These are phyloP conservation scores for Tauraco erythrolophus DNA, from an alignment of 2,113 vertebrate genomes.

Conservation along the genomic window DNA sequence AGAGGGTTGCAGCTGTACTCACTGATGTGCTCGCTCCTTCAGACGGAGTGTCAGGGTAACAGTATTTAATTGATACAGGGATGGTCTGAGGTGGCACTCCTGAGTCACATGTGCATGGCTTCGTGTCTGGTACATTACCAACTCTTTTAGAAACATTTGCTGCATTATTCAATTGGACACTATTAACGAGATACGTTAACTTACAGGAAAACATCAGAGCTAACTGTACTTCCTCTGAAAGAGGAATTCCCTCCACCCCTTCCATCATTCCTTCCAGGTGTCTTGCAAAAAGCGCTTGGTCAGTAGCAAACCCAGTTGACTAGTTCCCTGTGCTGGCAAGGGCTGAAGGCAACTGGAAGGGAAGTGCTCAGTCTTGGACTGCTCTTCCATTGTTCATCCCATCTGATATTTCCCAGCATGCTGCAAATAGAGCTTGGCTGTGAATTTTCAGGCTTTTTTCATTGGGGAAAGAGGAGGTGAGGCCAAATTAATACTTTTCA, in stretches of 20 bases:
- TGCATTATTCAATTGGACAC: neutral
- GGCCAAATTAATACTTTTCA: neutral
- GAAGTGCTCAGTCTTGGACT: neutral
- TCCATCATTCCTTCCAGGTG: neutral
- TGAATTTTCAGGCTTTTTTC: neutral
- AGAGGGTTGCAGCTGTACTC: neutral
- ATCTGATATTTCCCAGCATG: neutral
- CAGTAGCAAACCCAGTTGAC: neutral
- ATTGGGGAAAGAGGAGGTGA: neutral
- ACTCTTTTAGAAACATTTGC: neutral
- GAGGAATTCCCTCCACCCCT: neutral
- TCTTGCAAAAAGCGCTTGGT: neutral
- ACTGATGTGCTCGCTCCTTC: neutral
- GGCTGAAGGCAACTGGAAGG: neutral
- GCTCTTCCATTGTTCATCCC: neutral
- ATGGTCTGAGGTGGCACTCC: neutral
- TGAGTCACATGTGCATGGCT: neutral
- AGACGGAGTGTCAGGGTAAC: neutral
- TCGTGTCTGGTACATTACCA: fast-evolving
- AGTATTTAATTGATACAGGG: neutral
- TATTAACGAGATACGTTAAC: neutral
- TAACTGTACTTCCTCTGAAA: neutral
- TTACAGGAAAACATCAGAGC: neutral
- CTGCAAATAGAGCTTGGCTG: neutral
- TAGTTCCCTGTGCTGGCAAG: neutral